These are phyloP conservation scores for Gambelia wislizenii DNA, from an alignment of 2,797 vertebrate genomes.

Conservation along the genomic window DNA sequence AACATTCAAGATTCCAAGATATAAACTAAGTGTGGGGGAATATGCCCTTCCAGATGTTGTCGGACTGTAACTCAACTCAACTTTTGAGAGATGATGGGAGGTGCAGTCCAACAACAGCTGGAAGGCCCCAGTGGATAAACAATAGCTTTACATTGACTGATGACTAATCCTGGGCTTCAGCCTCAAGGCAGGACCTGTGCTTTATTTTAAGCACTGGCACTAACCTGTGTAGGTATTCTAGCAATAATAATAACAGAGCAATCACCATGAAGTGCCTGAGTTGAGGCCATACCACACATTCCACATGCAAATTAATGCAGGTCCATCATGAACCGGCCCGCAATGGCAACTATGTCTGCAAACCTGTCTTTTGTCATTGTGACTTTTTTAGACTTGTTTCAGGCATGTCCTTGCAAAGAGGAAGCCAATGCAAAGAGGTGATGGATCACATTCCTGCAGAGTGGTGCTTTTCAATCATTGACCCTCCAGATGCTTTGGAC, in stretches of 20 bases:
- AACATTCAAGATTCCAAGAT: background rate
- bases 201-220: background rate
- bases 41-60: too few relatives aligned
- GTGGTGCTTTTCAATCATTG: background rate
- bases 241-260: background rate
- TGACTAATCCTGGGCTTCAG: too few relatives aligned
- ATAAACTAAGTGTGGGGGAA: too few relatives aligned
- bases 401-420: background rate
- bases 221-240: background rate
- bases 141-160: background rate
- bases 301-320: background rate
- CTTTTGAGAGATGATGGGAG: background rate
- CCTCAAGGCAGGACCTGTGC: background rate
- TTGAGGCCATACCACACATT: background rate
- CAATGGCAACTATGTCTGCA: background rate
- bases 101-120: background rate
- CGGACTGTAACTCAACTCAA: too few relatives aligned
- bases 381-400: background rate
- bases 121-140: background rate
- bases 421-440: background rate
- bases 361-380: background rate
- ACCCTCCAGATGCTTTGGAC: too few relatives aligned
- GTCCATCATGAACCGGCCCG: background rate
- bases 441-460: background rate
- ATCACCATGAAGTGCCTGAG: background rate